Percentiles rank a stretch among this genome's conserved stretches.
Conservation (phyloP, 1,140 invertebrate species). For the Acarapis woodi region DNA sequence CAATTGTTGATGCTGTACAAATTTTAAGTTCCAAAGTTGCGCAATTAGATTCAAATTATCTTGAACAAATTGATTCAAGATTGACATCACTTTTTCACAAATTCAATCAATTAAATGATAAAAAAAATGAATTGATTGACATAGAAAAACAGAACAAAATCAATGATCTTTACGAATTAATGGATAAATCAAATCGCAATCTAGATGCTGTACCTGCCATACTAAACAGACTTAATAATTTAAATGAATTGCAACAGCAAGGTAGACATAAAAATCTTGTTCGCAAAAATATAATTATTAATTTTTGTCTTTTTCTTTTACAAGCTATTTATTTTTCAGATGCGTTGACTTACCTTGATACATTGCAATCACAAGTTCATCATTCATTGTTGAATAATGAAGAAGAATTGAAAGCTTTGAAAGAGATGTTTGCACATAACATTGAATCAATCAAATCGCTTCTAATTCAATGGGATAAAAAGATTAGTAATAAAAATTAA, state of each 20-base stretch:
- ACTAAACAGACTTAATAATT: conserved; percentile 43
- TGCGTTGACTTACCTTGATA: neutral
- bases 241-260: conserved; percentile 61
- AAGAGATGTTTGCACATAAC: neutral
- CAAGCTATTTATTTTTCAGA: neutral
- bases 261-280: conserved; percentile 26
- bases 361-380: neutral
- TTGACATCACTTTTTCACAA: conserved; percentile 36
- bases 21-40: conserved; percentile 39
- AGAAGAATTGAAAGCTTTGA: neutral
- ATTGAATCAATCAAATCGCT: neutral
- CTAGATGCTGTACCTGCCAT: conserved; percentile 44
- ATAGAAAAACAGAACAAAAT: conserved; percentile 46
- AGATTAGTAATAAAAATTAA: too few relatives aligned
- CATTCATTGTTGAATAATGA: neutral
- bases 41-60: conserved; percentile 41
- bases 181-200: conserved; percentile 49
- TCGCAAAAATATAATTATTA: too few relatives aligned
- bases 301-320: too few relatives aligned
- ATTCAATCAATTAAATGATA: conserved; percentile 41
- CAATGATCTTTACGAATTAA: conserved; percentile 48
- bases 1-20: conserved; percentile 25
- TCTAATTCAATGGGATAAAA: too few relatives aligned
- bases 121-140: conserved; percentile 30
- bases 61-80: conserved; percentile 49